Base-by-base conservation (phyloP, 1,140 invertebrate species). In the Vanessa tameamea region DNA sequence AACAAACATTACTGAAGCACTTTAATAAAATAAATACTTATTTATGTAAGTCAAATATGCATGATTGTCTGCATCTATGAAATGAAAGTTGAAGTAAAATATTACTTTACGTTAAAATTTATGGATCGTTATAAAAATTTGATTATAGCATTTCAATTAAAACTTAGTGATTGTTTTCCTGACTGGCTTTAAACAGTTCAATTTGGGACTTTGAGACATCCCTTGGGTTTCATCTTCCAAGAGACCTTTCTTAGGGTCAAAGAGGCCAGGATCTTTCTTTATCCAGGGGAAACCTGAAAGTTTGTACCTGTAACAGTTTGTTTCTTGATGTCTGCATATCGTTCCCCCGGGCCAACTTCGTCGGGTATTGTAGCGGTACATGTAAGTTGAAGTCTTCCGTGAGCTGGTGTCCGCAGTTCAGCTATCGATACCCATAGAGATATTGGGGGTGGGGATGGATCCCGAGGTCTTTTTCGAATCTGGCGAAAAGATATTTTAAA, bases 321-420 rank as follows among this genome's bases (percentile, higher is more conserved):
- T 73, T 93, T 93, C 75, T 92, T 93, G 43, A 92, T 77, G 73
- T 93, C 93, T 16, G 92, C 93, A 72, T 87, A 93, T 4, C 80
- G 80, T 64, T 92, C 91, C 7, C 87, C 88, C 0, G 92, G 91
- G 1, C 90, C 92, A 7, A 93, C 86, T 73, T 93, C 91, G 74
- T 94, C 94, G 3, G 95, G 95, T 75, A 96, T 96, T 47, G 95
- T 95, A 8, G 95, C 93, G 37, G 94, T 94, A 79, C 95, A 96
- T 11, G 94, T 95, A 9, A 96, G 91, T 69, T 94, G 93, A 9
- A 95, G 87, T 64, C 92, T 83, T 31, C 95, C 95, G 66, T 95
- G 94, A 37, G 95, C 94, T 15, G 94, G 94, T 14, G 93, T 93
- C 31, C 95, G 93, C 16, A 95, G 87, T 50, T 94, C 94, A 6